phyloP scores from a whole-genome alignment of 2,113 vertebrate species.

The Cyprinodon brontotheroides region DNA sequence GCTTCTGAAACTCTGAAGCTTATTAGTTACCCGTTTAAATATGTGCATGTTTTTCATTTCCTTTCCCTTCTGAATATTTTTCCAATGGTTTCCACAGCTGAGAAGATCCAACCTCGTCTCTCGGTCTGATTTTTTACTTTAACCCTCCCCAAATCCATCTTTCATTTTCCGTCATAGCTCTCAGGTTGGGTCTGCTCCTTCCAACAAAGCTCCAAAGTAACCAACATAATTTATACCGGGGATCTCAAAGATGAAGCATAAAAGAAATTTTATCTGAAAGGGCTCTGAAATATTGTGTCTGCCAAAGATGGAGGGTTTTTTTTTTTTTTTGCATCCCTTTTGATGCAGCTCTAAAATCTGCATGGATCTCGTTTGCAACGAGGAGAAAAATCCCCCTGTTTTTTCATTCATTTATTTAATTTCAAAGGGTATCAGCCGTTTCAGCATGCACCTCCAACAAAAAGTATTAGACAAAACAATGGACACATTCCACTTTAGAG shows the following conservation, averaged over 20 bases:
- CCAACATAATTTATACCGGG: slow-evolving; percentile 29
- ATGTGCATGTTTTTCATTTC: slow-evolving; percentile 14
- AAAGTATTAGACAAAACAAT: neutral
- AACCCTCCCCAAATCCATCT: neutral
- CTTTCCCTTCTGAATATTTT: slow-evolving; percentile 15
- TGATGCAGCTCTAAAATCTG: neutral
- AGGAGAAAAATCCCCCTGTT: neutral
- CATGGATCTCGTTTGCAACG: neutral
- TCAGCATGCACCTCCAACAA: neutral
- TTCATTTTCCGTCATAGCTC: slow-evolving; percentile 22
- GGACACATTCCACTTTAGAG: neutral
- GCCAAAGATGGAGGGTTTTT: neutral
- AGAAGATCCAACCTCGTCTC: slow-evolving; percentile 40
- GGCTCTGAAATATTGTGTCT: slow-evolving; percentile 17
- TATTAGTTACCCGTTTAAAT: slow-evolving; percentile 10
- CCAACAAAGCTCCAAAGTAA: slow-evolving; percentile 41
- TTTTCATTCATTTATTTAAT: slow-evolving; percentile 1
- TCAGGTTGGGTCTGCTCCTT: slow-evolving; percentile 40
- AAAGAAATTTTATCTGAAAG: slow-evolving; percentile 16
- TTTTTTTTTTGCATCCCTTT: slow-evolving; percentile 18
- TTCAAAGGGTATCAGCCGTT: neutral
- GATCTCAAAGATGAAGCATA: slow-evolving; percentile 1
- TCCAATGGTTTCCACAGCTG: slow-evolving; percentile 36
- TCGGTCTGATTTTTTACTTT: slow-evolving; percentile 16
- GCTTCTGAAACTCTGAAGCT: slow-evolving; percentile 5